Conservation (phyloP, 2,888 invertebrate species). For the Melipona beecheii region DNA sequence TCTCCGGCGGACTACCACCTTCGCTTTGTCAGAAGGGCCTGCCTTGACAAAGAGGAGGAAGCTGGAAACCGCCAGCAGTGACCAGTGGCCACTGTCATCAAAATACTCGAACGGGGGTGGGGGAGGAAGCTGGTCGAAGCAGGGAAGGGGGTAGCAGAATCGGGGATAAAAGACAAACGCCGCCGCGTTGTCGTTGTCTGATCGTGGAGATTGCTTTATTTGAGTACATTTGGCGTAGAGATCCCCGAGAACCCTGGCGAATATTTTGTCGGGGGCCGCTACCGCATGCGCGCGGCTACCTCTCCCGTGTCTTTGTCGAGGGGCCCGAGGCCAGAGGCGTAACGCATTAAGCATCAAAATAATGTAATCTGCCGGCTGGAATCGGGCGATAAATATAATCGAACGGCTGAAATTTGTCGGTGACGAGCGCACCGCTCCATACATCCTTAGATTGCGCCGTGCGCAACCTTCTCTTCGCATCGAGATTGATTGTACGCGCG, state of each 20-base stretch:
- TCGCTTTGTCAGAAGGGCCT: slow-evolving; percentile 62
- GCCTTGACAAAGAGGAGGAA: slow-evolving; percentile 63
- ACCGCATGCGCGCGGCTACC: slow-evolving; percentile 31
- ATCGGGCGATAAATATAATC: slow-evolving; percentile 79
- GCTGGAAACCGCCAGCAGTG: slow-evolving; percentile 43
- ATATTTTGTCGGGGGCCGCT: slow-evolving; percentile 61
- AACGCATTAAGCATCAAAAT: slow-evolving; percentile 76
- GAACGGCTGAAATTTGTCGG: slow-evolving; percentile 75
- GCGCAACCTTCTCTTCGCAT: slow-evolving; percentile 34
- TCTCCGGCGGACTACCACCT: slow-evolving; percentile 67
- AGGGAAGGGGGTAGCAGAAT: slow-evolving; percentile 19
- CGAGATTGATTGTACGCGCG: slow-evolving; percentile 13
- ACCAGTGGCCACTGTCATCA: slow-evolving; percentile 60
- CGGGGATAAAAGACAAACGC: slow-evolving; percentile 69
- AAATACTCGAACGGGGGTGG: slow-evolving; percentile 48
- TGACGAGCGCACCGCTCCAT: slow-evolving; percentile 43
- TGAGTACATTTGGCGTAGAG: slow-evolving; percentile 74
- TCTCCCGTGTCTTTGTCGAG: not conserved
- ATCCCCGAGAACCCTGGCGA: slow-evolving; percentile 58
- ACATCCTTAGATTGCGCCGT: slow-evolving; percentile 54
- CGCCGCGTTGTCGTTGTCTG: slow-evolving; percentile 74
- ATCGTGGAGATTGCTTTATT: slow-evolving; percentile 79
- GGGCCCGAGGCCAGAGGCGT: slow-evolving; percentile 51
- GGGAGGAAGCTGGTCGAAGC: slow-evolving; percentile 1
- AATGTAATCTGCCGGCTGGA: slow-evolving; percentile 75